phyloP scores from a whole-genome alignment of 1,140 invertebrate species.

The Drosophila busckii region DNA sequence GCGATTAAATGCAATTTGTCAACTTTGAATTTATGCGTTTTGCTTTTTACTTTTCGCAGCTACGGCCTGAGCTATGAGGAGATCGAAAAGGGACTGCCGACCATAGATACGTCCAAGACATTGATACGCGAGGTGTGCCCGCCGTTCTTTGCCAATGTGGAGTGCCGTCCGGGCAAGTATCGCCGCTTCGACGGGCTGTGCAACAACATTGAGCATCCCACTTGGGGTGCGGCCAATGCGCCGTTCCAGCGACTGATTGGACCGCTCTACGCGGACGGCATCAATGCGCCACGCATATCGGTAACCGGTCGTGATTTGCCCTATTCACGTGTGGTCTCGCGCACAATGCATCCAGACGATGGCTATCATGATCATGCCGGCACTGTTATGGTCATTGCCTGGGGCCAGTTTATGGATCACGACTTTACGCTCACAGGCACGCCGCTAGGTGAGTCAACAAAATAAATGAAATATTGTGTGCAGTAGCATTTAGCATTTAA shows the following conservation, averaged over 20 bases:
- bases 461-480: neutral
- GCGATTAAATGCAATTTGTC: constrained; percentile 36
- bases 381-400: constrained; percentile 94
- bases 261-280: constrained; percentile 89
- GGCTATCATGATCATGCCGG: constrained; percentile 96
- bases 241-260: constrained; percentile 90
- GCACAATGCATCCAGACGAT: constrained; percentile 94
- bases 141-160: constrained; percentile 90
- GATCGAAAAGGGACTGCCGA: constrained; percentile 91
- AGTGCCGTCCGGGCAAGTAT: constrained; percentile 94
- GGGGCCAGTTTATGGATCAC: constrained; percentile 97
- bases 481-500: neutral
- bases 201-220: constrained; percentile 94
- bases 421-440: constrained; percentile 94
- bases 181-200: constrained; percentile 93
- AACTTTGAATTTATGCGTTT: constrained; percentile 9
- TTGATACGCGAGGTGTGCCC: constrained; percentile 92
- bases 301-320: constrained; percentile 86
- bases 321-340: constrained; percentile 89
- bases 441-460: constrained; percentile 84
- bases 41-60: constrained; percentile 78
- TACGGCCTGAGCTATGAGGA: constrained; percentile 92
- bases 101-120: constrained; percentile 94
- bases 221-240: constrained; percentile 92
- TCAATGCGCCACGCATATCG: constrained; percentile 89